phyloP scores from a whole-genome alignment of 1,140 invertebrate genomes.

The Brachionus rotundiformis region DNA sequence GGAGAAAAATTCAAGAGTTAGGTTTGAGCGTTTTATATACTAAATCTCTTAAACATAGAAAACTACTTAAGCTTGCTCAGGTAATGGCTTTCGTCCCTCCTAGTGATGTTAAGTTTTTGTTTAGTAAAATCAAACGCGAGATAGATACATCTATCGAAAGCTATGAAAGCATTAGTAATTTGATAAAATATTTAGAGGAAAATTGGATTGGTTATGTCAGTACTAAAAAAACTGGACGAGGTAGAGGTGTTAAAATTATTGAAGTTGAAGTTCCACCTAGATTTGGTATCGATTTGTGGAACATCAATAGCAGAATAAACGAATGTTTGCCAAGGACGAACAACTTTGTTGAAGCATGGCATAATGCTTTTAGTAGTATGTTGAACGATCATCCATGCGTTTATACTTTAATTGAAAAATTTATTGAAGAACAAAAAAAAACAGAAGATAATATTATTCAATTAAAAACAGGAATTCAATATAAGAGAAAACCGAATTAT shows the following conservation, averaged over 20 bases:
- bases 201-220: slow-evolving; percentile 13
- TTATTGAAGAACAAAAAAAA: not conserved
- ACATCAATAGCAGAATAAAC: slow-evolving; percentile 41
- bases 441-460: slow-evolving; percentile 1
- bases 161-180: slow-evolving; percentile 1
- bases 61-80: not conserved
- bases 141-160: not conserved
- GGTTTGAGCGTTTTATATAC: not conserved
- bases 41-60: not conserved
- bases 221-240: slow-evolving; percentile 22
- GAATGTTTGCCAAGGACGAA: not conserved
- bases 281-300: slow-evolving; percentile 14
- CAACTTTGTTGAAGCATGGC: slow-evolving; percentile 11
- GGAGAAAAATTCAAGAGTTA: slow-evolving; percentile 39
- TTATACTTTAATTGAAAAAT: not conserved
- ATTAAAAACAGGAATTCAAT: slow-evolving; percentile 3
- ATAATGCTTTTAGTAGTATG: not conserved
- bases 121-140: not conserved
- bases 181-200: slow-evolving; percentile 10
- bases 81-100: not conserved
- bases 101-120: not conserved
- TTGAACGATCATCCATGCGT: not conserved
- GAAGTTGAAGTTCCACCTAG: not conserved
- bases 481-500: slow-evolving; percentile 11
- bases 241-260: not conserved